Conservation (phyloP, 2,113 vertebrate species). For the Vombatus ursinus region DNA sequence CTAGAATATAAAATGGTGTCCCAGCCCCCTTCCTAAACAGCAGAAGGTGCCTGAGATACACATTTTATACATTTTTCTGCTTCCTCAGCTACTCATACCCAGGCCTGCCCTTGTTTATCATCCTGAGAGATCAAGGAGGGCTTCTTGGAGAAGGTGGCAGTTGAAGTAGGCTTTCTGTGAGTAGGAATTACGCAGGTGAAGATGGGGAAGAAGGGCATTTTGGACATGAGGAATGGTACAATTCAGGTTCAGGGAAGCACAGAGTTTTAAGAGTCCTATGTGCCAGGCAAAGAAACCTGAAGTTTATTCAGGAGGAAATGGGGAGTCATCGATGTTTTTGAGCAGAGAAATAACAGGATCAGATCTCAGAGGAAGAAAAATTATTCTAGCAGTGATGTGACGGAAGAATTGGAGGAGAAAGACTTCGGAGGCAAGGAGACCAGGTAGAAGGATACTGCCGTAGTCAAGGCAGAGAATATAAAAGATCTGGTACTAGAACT, state of each 20-base stretch:
- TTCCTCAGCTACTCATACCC: background rate
- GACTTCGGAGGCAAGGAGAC: too few relatives aligned
- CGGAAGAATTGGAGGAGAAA: background rate
- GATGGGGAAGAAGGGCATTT: background rate
- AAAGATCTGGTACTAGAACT: background rate
- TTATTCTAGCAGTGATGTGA: background rate
- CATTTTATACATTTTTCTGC: background rate
- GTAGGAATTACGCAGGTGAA: background rate
- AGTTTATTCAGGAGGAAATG: background rate
- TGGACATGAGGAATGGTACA: background rate
- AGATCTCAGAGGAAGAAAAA: background rate
- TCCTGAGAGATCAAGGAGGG: background rate
- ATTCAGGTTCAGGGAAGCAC: background rate
- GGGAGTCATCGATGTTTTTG: background rate
- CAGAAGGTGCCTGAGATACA: background rate
- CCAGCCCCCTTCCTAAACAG: background rate
- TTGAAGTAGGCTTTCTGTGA: background rate
- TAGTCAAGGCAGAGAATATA: background rate
- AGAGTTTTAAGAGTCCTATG: background rate
- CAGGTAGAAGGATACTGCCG: background rate
- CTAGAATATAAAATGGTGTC: background rate
- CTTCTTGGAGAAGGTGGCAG: background rate
- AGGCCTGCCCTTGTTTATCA: background rate
- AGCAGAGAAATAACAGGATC: background rate
- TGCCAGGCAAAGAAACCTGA: background rate